Conservation (phyloP, 2,888 invertebrate species). For the Spodoptera littoralis region DNA sequence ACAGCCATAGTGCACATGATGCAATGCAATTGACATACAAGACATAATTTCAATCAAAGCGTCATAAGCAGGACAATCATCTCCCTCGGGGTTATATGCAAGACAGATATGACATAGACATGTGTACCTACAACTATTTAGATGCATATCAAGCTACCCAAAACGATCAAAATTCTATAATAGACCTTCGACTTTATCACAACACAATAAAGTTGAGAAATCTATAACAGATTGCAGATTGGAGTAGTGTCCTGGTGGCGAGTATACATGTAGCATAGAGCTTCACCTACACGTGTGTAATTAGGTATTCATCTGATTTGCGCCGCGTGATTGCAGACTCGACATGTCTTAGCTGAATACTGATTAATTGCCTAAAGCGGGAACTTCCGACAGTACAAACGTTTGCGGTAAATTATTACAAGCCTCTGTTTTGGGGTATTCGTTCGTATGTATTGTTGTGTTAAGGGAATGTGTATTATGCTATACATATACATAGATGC, state of each 20-base stretch:
- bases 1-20: background rate
- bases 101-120: conserved; percentile 17
- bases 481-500: too few relatives aligned
- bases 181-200: too few relatives aligned
- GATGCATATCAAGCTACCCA: too few relatives aligned
- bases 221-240: too few relatives aligned
- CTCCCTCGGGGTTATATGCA: conserved; percentile 15
- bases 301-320: conserved; percentile 20
- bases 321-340: conserved; percentile 38
- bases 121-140: too few relatives aligned
- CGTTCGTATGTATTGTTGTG: too few relatives aligned
- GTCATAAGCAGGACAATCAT: background rate
- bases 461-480: too few relatives aligned
- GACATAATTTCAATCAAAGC: too few relatives aligned
- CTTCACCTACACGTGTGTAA: conserved; percentile 1
- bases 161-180: too few relatives aligned
- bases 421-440: background rate
- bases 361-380: conserved; percentile 28
- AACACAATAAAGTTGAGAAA: too few relatives aligned
- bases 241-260: background rate
- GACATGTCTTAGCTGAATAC: conserved; percentile 39
- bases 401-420: conserved; percentile 9
- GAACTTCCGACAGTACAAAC: conserved; percentile 22
- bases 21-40: too few relatives aligned
- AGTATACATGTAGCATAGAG: background rate